Conservation (phyloP, 2,797 vertebrate genomes). For the Erithacus rubecula region DNA sequence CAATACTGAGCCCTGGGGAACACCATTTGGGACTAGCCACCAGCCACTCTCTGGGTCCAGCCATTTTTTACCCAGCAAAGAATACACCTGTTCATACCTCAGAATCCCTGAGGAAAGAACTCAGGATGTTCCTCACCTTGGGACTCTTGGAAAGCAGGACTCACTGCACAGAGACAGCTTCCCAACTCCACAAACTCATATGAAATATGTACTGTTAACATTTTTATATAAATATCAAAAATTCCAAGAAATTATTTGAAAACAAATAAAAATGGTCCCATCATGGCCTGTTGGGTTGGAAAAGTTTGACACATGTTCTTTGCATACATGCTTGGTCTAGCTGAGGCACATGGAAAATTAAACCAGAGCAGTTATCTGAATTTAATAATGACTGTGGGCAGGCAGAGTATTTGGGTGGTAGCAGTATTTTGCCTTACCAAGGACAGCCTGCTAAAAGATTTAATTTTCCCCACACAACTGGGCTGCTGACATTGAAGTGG, state of each 20-base stretch:
- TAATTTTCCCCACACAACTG: conserved; percentile 1
- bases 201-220: background rate
- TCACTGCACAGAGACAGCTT: background rate
- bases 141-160: background rate
- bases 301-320: background rate
- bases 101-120: background rate
- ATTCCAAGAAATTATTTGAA: background rate
- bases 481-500: background rate
- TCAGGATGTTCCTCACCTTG: background rate
- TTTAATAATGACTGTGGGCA: background rate
- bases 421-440: background rate
- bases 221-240: background rate
- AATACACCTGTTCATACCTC: background rate
- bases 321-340: background rate
- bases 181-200: background rate
- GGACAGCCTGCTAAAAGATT: conserved; percentile 29
- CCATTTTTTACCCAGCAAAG: background rate
- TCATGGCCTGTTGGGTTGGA: background rate
- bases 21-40: background rate
- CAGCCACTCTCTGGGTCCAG: background rate
- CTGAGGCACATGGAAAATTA: background rate
- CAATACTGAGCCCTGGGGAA: background rate
- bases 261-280: background rate
- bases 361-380: background rate
- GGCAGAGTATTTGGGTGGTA: background rate